Conservation (phyloP, 2,888 invertebrate species). For the Schizaphis graminum region DNA sequence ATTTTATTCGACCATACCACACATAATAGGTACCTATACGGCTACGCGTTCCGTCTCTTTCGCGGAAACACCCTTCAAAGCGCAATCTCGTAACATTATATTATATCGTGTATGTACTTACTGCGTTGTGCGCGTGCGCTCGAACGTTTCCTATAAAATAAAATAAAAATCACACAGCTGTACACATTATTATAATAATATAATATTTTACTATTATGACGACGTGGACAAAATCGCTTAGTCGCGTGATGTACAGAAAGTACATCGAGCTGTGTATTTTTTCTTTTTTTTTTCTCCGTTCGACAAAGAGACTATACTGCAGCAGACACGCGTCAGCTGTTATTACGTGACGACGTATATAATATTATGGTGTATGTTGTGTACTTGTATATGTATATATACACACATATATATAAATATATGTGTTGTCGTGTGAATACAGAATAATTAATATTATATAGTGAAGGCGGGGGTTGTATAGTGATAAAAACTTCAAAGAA, state of each 20-base stretch:
- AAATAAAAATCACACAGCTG: neutral
- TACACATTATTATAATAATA: neutral
- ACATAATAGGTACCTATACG: neutral
- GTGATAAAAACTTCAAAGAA: neutral
- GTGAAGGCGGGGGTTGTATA: neutral
- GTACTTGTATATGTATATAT: neutral
- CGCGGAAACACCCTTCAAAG: neutral
- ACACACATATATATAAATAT: neutral
- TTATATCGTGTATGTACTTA: no score
- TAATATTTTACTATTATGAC: constrained; percentile 23
- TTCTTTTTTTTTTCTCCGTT: neutral
- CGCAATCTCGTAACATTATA: neutral
- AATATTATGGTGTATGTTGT: neutral
- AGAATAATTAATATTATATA: neutral
- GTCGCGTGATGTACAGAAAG: constrained; percentile 2
- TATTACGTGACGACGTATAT: constrained; percentile 2
- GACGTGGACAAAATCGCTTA: neutral
- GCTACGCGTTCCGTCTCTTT: neutral
- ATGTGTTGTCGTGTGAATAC: neutral
- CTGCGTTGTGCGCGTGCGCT: neutral
- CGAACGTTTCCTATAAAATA: neutral
- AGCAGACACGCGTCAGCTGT: constrained; percentile 28
- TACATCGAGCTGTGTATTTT: neutral
- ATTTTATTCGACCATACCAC: neutral
- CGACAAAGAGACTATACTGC: constrained; percentile 19